Percentiles rank a stretch among this genome's conserved stretches.
Conservation (phyloP, 2,797 vertebrate species). For the Urosaurus nigricauda region DNA sequence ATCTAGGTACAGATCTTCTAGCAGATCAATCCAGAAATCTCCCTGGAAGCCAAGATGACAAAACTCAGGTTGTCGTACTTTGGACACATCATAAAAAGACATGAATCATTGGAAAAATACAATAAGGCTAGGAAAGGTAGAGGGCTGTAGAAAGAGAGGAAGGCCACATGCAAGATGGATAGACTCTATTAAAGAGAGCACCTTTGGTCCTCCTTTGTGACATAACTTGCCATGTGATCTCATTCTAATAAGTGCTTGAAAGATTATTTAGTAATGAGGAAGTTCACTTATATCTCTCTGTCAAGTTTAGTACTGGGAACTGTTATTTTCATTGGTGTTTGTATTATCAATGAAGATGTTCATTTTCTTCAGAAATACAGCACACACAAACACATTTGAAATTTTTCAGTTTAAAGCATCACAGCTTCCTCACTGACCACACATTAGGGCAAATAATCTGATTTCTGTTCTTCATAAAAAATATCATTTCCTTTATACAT, state of each 20-base stretch:
- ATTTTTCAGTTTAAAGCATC: rapidly evolving
- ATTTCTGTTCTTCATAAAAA: slow-evolving; percentile 16
- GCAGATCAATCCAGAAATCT: too few species aligned
- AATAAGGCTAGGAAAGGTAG: too few species aligned
- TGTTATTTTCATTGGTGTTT: not conserved
- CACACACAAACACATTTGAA: rapidly evolving
- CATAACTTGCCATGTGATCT: not conserved
- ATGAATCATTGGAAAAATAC: too few species aligned
- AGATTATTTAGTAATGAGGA: slow-evolving; percentile 1
- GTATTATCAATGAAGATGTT: not conserved
- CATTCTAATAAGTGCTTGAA: not conserved
- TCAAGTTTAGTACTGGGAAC: not conserved
- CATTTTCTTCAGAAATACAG: slow-evolving; percentile 13
- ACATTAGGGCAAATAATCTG: slow-evolving; percentile 11
- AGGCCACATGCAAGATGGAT: too few species aligned
- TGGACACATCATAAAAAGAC: too few species aligned
- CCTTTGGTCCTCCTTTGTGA: not conserved
- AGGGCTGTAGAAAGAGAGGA: too few species aligned
- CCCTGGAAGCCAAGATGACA: too few species aligned
- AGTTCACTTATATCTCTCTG: not conserved
- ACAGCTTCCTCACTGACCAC: not conserved
- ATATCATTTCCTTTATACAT: rapidly evolving
- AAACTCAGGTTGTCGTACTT: too few species aligned
- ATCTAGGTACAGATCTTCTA: not conserved
- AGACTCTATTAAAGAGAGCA: not conserved